phyloP scores from a whole-genome alignment of 2,888 invertebrate species.

The Sphaeridia pumilis region DNA sequence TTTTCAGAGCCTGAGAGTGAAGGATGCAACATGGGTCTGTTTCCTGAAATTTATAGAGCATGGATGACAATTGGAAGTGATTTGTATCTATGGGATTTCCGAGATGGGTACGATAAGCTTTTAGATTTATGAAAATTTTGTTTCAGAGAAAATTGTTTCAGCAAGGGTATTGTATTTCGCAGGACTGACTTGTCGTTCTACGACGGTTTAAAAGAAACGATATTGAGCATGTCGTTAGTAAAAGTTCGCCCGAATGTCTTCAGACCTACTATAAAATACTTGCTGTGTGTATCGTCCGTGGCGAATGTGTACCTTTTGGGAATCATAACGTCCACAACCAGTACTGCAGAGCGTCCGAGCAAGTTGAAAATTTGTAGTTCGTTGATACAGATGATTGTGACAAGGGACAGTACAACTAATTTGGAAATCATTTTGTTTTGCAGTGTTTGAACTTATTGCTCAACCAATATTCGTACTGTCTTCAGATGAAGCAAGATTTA shows the following conservation, averaged over 20 bases:
- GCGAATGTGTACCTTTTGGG: conserved; percentile 85
- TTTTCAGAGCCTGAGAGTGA: conserved; percentile 18
- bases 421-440: too few species aligned
- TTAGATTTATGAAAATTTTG: conserved; percentile 1
- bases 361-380: too few species aligned
- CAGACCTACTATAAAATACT: conserved; percentile 75
- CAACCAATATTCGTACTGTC: conserved; percentile 86
- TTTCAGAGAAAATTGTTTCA: too few species aligned
- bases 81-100: conserved; percentile 96
- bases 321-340: conserved; percentile 42
- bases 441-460: conserved; percentile 75
- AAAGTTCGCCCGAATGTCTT: conserved; percentile 77
- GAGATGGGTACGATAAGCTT: conserved; percentile 60
- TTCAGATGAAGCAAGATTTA: conserved; percentile 76
- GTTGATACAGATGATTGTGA: too few species aligned
- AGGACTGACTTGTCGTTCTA: conserved; percentile 90
- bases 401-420: neutral
- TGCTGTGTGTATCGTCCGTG: conserved; percentile 85
- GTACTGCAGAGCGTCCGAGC: conserved; percentile 3
- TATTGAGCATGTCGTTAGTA: conserved; percentile 82
- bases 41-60: conserved; percentile 88
- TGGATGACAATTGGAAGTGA: conserved; percentile 97
- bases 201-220: conserved; percentile 88
- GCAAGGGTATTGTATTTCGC: conserved; percentile 32
- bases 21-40: conserved; percentile 65